phyloP scores from a whole-genome alignment of 2,797 vertebrate genomes.

The Pempheris klunzingeri region DNA sequence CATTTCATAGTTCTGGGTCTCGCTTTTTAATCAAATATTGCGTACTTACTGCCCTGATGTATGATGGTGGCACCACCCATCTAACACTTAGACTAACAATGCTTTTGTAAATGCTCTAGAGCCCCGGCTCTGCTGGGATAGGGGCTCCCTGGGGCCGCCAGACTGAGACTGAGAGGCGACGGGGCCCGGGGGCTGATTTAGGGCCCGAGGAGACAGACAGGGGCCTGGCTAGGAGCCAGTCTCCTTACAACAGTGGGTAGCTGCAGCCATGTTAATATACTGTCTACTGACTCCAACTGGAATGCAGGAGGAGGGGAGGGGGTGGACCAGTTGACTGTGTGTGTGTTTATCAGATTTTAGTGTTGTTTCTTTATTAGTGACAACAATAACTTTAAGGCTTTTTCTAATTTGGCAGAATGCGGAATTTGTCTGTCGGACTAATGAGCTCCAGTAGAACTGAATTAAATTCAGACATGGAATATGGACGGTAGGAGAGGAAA shows the following conservation, averaged over 20 bases:
- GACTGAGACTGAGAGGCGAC: constrained; percentile 72
- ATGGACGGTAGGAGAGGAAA: neutral
- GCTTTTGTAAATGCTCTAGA: constrained; percentile 39
- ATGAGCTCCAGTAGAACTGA: constrained; percentile 22
- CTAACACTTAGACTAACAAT: constrained; percentile 39
- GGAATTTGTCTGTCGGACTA: constrained; percentile 6
- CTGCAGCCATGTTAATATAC: constrained; percentile 71
- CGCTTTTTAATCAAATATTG: neutral
- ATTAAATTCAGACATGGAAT: constrained; percentile 34
- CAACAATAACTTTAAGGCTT: neutral
- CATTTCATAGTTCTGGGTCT: neutral
- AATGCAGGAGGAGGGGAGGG: constrained; percentile 58
- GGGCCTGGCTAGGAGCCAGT: constrained; percentile 75
- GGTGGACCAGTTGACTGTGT: constrained; percentile 31
- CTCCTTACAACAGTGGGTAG: constrained; percentile 66
- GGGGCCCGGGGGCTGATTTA: constrained; percentile 70
- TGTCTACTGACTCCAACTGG: constrained; percentile 60
- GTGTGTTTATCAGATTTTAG: constrained; percentile 51
- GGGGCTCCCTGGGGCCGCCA: constrained; percentile 60
- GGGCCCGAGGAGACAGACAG: constrained; percentile 70
- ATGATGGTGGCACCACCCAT: neutral
- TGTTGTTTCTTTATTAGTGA: neutral
- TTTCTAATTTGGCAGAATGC: neutral
- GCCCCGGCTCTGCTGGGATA: constrained; percentile 43
- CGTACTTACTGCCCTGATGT: neutral